These are phyloP conservation scores for Ceratina calcarata DNA, from an alignment of 1,140 invertebrate genomes.

Conservation along the genomic window DNA sequence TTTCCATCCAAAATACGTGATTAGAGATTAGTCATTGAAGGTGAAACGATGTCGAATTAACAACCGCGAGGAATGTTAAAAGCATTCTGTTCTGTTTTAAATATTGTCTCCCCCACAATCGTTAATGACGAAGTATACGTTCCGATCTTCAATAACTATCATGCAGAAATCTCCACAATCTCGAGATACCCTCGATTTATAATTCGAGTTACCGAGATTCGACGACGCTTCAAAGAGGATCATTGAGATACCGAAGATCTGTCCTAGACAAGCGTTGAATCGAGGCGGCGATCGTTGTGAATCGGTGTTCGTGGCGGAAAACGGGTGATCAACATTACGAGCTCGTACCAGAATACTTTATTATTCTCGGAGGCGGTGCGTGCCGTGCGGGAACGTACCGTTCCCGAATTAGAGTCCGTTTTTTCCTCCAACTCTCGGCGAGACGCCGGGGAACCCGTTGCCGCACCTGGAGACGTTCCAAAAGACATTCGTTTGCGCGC, in stretches of 20 bases:
- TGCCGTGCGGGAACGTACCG: conserved; percentile 44
- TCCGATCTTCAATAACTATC: no score
- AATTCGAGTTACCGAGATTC: no score
- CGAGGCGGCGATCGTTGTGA: not conserved
- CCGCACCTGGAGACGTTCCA: conserved; percentile 71
- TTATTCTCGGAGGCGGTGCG: conserved; percentile 61
- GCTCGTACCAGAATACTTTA: conserved; percentile 58
- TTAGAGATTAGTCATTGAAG: no score
- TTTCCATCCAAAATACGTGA: no score
- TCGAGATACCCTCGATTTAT: no score
- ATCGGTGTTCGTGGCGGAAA: not conserved
- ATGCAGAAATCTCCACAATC: no score
- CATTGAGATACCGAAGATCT: not conserved
- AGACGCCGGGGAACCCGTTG: conserved; percentile 33
- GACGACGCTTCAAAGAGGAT: not conserved
- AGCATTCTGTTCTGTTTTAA: no score
- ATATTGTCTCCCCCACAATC: no score
- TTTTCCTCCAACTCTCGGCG: conserved; percentile 42
- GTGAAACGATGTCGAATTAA: no score
- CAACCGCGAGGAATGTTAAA: no score
- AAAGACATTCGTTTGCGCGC: conserved; percentile 65
- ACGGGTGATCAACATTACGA: conserved; percentile 20
- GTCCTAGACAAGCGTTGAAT: no score
- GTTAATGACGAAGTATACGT: no score
- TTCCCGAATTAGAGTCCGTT: conserved; percentile 68